Evolutionary conservation across 2,113 vertebrate species (phyloP), one percentile per base, ranked within the genome.

Genomic region (Tragelaphus imberbis): DNA sequence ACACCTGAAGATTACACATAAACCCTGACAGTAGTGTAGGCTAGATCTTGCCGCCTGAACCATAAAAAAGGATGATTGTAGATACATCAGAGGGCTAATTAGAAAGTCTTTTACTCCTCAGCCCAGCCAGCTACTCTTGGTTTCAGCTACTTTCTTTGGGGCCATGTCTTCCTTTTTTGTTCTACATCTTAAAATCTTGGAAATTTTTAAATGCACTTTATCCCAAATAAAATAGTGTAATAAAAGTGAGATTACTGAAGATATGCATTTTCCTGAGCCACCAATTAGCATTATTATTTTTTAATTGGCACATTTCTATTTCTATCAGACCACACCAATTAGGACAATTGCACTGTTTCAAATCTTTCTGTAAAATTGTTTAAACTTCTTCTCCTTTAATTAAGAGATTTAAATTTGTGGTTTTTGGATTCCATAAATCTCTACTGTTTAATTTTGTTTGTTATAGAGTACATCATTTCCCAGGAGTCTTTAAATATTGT

Each of bases 1-100:
- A 88, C 71, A 95, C 87, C 58, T 96, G 84, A 98, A 98, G 89
- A 97, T 97, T 97, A 91, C 89, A 95, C 49, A 77, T 61, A 94
- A 95, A 93, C 77, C 53, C 79, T 92, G 88, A 94, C 91, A 93
- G 61, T 23, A 23, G 80, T 84, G 88, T 93, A 97, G 93, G 82
- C 90, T 92, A 87, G 82, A 93, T 92, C 82, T 79, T 91, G 82
- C 81, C 0, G 47, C 93, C 88, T 95, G 56, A 84, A 81, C 56
- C 59, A 36, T 36, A 53, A 75, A 94, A 94, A 75, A 3, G 16
- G 61, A 36, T 51, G 88, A 49, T 58, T 79, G 51, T 13, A 91
- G 71, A 65, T 51, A 33, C 85, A 97, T 89, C 92, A 88, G 33
- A 96, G 30, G 21, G 85, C 82, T 97, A 92, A 93, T 98, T 94